Evolutionary conservation across 2,888 invertebrate species (phyloP).

Genomic region (Copidosoma aretas): DNA sequence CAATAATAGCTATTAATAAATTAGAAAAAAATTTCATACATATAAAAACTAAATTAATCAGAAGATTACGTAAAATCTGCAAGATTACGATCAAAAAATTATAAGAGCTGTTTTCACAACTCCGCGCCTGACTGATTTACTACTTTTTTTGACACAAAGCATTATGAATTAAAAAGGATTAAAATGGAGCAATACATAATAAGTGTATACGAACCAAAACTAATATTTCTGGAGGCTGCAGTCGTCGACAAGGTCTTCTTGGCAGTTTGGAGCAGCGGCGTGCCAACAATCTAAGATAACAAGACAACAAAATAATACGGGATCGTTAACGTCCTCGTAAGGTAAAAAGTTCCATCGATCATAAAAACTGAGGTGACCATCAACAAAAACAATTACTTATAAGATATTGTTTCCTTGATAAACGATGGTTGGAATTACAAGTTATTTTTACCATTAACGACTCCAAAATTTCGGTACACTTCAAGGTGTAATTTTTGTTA

Average conservation of each 20-base stretch:
- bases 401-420: background rate
- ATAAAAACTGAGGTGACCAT: background rate
- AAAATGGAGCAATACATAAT: background rate
- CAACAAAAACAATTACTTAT: background rate
- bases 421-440: background rate
- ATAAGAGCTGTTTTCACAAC: no score
- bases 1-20: no score
- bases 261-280: constrained; percentile 34
- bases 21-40: no score
- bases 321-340: background rate
- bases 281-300: constrained; percentile 36
- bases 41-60: no score
- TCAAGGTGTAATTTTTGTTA: no score
- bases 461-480: no score
- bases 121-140: no score
- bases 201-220: constrained; percentile 30
- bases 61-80: no score
- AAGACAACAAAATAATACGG: background rate
- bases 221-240: constrained; percentile 26
- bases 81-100: no score
- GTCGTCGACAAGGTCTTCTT: constrained; percentile 41
- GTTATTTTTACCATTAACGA: background rate
- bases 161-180: no score
- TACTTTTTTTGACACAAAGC: no score
- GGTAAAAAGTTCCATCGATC: background rate